A percentile compares a stretch with the other conserved stretches of the same genome.
Evolutionary conservation across 2,797 vertebrate genomes (phyloP).

Genomic region (Acipenser ruthenus): DNA sequence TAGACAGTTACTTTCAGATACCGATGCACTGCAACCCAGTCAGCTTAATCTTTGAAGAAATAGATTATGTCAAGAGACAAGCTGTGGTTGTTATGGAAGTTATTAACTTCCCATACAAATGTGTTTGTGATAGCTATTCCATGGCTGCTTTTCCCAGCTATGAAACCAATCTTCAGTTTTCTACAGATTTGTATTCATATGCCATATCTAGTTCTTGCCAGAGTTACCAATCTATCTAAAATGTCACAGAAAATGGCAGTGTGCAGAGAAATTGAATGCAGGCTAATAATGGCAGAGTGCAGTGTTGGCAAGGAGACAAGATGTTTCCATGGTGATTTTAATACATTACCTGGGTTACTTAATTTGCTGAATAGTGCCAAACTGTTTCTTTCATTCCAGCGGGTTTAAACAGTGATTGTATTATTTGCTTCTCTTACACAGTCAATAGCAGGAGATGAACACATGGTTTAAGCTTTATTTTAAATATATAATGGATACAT

Average conservation of each 20-base stretch:
- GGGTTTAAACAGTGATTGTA: not conserved
- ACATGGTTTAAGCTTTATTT: not conserved
- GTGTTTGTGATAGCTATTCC: constrained; percentile 11
- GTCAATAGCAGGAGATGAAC: constrained; percentile 5
- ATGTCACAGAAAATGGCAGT: constrained; percentile 10
- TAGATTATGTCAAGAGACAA: too few relatives aligned
- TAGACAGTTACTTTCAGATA: too few relatives aligned
- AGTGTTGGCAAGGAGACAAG: constrained; percentile 5
- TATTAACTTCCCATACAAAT: constrained; percentile 6
- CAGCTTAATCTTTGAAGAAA: too few relatives aligned
- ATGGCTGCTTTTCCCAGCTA: constrained; percentile 23
- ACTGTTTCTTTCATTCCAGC: not conserved
- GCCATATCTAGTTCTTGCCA: constrained; percentile 10
- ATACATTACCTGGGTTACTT: constrained; percentile 15
- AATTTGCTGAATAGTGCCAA: constrained; percentile 1
- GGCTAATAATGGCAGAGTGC: constrained; percentile 8
- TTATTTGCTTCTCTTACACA: not conserved
- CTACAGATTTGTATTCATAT: constrained; percentile 11
- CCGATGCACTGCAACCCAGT: too few relatives aligned
- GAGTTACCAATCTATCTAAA: constrained; percentile 7
- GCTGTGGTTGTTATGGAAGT: too few relatives aligned
- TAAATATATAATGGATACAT: constrained; percentile 11
- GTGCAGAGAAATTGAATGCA: constrained; percentile 11
- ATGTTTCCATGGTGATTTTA: constrained; percentile 22
- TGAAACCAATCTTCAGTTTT: constrained; percentile 23